Percentiles rank a stretch among this genome's conserved stretches.
These are phyloP conservation scores for Vannuccia rotundouncinata DNA, from an alignment of 2,888 invertebrate genomes.

Conservation along the genomic window DNA sequence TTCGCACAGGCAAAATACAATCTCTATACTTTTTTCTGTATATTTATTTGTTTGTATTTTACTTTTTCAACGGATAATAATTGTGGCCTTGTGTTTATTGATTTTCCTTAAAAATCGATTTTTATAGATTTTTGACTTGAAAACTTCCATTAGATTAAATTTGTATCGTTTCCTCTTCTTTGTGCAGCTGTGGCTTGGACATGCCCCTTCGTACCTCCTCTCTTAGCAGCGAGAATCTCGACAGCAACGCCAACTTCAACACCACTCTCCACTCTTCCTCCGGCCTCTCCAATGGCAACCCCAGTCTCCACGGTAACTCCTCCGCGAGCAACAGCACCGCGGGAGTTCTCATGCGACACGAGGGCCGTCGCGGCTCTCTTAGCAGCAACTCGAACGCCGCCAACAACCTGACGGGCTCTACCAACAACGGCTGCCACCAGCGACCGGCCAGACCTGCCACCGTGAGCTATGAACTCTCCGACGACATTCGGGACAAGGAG, in stretches of 20 bases:
- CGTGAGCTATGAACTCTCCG: conserved; percentile 30
- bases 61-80: no score
- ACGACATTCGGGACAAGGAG: conserved; percentile 32
- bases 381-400: neutral
- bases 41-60: no score
- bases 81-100: no score
- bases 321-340: neutral
- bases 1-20: no score
- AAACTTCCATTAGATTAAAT: neutral
- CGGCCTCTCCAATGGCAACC: neutral
- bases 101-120: no score
- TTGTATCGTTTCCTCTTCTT: neutral
- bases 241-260: conserved; percentile 9
- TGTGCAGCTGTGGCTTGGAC: conserved; percentile 1
- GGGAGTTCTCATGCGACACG: conserved; percentile 8
- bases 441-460: conserved; percentile 8
- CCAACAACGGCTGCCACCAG: neutral
- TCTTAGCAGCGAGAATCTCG: neutral
- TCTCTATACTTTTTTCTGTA: no score
- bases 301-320: neutral
- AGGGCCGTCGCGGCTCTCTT: neutral
- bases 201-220: conserved; percentile 2
- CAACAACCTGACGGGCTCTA: neutral
- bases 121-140: no score
- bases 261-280: neutral